Conservation (phyloP, 2,888 invertebrate genomes). For the Polyploca ridens region DNA sequence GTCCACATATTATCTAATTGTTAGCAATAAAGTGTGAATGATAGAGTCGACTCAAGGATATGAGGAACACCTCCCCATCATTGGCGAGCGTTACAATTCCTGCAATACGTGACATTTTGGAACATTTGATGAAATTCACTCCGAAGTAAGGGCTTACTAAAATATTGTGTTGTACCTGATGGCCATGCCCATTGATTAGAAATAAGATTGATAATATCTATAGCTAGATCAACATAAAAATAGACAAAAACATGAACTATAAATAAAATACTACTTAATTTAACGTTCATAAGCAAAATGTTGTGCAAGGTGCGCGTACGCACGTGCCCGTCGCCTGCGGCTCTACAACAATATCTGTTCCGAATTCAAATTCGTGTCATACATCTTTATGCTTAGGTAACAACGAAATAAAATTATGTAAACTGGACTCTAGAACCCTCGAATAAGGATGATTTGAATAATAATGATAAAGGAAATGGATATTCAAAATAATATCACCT, state of each 20-base stretch:
- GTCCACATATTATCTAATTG: too few relatives aligned
- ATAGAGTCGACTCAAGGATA: too few relatives aligned
- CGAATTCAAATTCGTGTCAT: constrained; percentile 82
- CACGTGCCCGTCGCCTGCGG: constrained; percentile 80
- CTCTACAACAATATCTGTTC: constrained; percentile 74
- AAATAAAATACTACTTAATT: constrained; percentile 66
- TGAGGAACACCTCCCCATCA: too few relatives aligned
- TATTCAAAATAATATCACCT: constrained; percentile 85
- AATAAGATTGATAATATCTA: not conserved
- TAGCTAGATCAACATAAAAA: constrained; percentile 15
- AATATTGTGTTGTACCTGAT: too few relatives aligned
- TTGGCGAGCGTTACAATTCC: too few relatives aligned
- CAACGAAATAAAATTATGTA: constrained; percentile 56
- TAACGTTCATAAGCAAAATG: constrained; percentile 60
- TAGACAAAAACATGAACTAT: constrained; percentile 27
- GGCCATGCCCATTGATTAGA: not conserved
- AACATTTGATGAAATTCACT: too few relatives aligned
- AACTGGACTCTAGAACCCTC: constrained; percentile 72
- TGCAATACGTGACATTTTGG: too few relatives aligned
- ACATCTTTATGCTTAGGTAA: constrained; percentile 72
- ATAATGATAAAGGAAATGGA: constrained; percentile 79
- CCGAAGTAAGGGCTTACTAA: too few relatives aligned
- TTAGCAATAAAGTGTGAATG: too few relatives aligned
- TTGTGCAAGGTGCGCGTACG: constrained; percentile 80
- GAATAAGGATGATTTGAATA: constrained; percentile 75